Evolutionary conservation across 2,888 invertebrate species (phyloP), one percentile per base, ranked within the genome.

Genomic region (Polydrusus cervinus): DNA sequence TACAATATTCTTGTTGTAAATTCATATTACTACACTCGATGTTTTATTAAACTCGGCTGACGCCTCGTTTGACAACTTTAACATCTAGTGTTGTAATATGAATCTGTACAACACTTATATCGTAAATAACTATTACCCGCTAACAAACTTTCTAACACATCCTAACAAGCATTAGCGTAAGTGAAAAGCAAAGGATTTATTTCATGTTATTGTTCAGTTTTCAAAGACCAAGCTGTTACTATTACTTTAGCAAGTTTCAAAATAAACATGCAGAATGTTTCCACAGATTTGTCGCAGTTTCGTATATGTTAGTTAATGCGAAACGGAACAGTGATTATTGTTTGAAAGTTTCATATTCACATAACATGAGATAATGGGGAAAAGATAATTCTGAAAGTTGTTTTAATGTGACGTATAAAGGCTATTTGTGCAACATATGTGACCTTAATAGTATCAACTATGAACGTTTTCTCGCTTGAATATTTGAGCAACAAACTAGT

Each of bases 211-310:
- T 60, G 57, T 60, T 40, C 57, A 38, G 57, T 60, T 60, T 38
- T 38, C 38, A 60, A 60, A 38, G 38, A 38, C 16, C 57, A 38
- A 38, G 38, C 18, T 60, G 38, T 38, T 60, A 16, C 57, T 38
- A 38, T 57, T 34, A 38, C 57, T 60, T 60, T 60, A 14, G 38
- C 38, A 60, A 60, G 38, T 60, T 60, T 38, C 57, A 14, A 60
- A 60, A 60, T 60, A 38, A 60, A 60, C 57, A 38, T 60, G 30
- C 57, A 38, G 57, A 6, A 8, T 60, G 57, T 60, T 60, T 38
- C 57, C 14, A 18, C 57, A 38, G 25, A 60, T 60, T 57, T 38
- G 38, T 60, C 3, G 10, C 13, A 38, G 38, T 18, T 60, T 38
- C 18, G 14, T 38, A 38, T 57, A 38, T 60, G 38, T 14, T 38